A percentile compares a stretch with the other conserved stretches of the same genome.
phyloP scores from a whole-genome alignment of 2,797 vertebrate species.

The Corythornis leucogaster region DNA sequence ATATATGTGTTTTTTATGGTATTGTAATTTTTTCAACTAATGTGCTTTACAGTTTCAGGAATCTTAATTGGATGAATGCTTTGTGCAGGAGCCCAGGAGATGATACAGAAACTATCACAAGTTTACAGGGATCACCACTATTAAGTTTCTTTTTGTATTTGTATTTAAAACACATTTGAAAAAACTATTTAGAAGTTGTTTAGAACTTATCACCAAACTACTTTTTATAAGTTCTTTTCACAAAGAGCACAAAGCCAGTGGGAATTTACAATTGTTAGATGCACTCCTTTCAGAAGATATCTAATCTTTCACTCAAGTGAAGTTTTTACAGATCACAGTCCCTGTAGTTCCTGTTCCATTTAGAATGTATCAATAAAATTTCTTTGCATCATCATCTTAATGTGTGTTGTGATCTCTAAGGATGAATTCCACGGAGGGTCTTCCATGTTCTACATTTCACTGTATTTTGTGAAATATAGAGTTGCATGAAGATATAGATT shows the following conservation, averaged over 20 bases:
- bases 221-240: neutral
- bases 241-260: neutral
- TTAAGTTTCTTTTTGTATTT: neutral
- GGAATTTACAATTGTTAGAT: slow-evolving; percentile 4
- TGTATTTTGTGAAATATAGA: neutral
- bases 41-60: neutral
- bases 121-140: neutral
- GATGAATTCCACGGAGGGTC: neutral
- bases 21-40: neutral
- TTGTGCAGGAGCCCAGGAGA: neutral
- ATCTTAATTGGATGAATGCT: neutral
- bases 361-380: slow-evolving; percentile 39
- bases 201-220: neutral
- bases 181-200: neutral
- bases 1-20: neutral
- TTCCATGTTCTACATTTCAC: slow-evolving; percentile 8
- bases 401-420: slow-evolving; percentile 24
- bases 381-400: slow-evolving; percentile 20
- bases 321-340: slow-evolving; percentile 10
- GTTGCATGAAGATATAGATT: slow-evolving; percentile 41
- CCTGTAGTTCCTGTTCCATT: slow-evolving; percentile 15
- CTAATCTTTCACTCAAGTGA: neutral
- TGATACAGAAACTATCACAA: neutral
- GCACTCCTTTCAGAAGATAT: neutral
- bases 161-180: neutral